These are phyloP conservation scores for Hemibagrus guttatus DNA, from an alignment of 2,797 vertebrate genomes.

Conservation along the genomic window DNA sequence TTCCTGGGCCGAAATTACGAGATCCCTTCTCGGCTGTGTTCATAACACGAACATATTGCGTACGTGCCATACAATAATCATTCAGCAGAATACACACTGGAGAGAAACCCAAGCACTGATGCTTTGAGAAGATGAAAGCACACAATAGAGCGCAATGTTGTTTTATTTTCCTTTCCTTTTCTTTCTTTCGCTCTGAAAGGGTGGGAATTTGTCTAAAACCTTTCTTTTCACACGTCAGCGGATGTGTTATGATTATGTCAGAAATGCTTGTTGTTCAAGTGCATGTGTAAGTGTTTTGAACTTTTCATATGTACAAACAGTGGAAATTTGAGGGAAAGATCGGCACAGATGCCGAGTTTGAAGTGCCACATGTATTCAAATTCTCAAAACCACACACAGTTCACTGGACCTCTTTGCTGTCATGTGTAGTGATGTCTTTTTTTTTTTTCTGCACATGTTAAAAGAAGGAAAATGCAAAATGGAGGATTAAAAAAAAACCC, in stretches of 20 bases:
- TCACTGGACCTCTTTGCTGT: not conserved
- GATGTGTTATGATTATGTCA: slow-evolving; percentile 38
- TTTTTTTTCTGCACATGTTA: not conserved
- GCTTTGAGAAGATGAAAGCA: slow-evolving; percentile 63
- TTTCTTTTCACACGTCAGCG: slow-evolving; percentile 50
- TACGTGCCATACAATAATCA: slow-evolving; percentile 75
- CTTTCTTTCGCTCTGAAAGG: slow-evolving; percentile 3
- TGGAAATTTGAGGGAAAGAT: slow-evolving; percentile 10
- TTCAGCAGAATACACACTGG: slow-evolving; percentile 72
- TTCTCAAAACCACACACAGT: not conserved
- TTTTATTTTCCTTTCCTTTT: slow-evolving; percentile 46
- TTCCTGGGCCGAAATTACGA: slow-evolving; percentile 74
- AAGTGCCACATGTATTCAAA: slow-evolving; percentile 26
- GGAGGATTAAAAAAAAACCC: not conserved
- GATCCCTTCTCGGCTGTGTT: slow-evolving; percentile 64
- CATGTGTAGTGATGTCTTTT: not conserved
- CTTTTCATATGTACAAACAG: slow-evolving; percentile 23
- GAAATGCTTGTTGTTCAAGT: slow-evolving; percentile 41
- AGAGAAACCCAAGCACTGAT: slow-evolving; percentile 72
- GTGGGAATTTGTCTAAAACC: slow-evolving; percentile 47
- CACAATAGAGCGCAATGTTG: slow-evolving; percentile 68
- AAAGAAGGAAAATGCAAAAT: not conserved
- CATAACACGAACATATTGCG: slow-evolving; percentile 73
- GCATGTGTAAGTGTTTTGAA: slow-evolving; percentile 19
- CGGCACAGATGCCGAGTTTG: slow-evolving; percentile 14